A percentile compares a stretch with the other conserved stretches of the same genome.
phyloP scores from a whole-genome alignment of 2,888 invertebrate genomes.

The Sarcophaga caerulescens region DNA sequence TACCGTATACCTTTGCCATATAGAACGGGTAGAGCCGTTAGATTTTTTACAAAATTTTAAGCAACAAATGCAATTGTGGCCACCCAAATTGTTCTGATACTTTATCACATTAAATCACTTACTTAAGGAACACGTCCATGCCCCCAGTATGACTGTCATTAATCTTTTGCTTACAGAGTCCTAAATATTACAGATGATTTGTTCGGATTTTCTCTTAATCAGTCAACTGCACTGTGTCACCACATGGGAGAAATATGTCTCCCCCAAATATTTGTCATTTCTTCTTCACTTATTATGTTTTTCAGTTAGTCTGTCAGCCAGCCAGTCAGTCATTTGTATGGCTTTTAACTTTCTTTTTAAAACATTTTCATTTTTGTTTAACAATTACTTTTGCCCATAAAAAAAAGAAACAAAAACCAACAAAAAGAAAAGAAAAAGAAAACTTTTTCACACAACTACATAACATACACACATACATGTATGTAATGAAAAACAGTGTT shows the following conservation, averaged over 20 bases:
- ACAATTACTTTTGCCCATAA: neutral
- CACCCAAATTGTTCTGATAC: too few relatives aligned
- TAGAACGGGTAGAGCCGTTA: too few relatives aligned
- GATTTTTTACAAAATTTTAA: too few relatives aligned
- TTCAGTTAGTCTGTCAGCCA: too few relatives aligned
- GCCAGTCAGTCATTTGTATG: neutral
- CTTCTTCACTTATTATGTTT: neutral
- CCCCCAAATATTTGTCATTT: neutral
- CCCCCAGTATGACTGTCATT: too few relatives aligned
- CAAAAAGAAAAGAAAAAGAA: neutral
- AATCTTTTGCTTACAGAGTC: too few relatives aligned
- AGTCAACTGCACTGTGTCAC: slow-evolving; percentile 15
- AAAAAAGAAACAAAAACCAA: too few relatives aligned
- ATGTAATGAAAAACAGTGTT: too few relatives aligned
- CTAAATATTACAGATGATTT: slow-evolving; percentile 10
- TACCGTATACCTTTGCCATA: too few relatives aligned
- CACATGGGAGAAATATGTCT: neutral
- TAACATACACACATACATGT: too few relatives aligned
- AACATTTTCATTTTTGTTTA: neutral
- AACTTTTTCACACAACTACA: neutral
- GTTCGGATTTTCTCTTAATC: slow-evolving; percentile 37
- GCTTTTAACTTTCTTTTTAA: slow-evolving; percentile 5
- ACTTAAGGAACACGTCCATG: neutral
- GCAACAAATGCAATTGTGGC: too few relatives aligned
- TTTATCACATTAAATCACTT: too few relatives aligned